phyloP scores from a whole-genome alignment of 2,888 invertebrate genomes.

The Serrognathus titanus region DNA sequence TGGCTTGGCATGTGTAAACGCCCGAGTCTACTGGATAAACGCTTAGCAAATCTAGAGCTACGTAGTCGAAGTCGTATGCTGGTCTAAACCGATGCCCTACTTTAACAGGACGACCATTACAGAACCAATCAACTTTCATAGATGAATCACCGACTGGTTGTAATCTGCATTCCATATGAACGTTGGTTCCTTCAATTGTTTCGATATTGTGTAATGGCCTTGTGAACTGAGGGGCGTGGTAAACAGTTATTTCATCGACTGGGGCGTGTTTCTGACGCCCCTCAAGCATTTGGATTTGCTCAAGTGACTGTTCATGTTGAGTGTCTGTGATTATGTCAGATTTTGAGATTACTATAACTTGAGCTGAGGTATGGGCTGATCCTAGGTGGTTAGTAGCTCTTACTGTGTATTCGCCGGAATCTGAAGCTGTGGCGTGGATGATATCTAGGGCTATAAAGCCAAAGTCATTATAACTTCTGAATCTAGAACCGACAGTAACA shows the following conservation, averaged over 20 bases:
- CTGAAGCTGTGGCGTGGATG: conserved; percentile 87
- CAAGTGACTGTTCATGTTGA: conserved; percentile 87
- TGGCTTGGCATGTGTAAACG: conserved; percentile 91
- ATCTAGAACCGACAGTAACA: conserved; percentile 86
- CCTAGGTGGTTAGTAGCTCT: conserved; percentile 92
- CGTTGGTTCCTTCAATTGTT: conserved; percentile 85
- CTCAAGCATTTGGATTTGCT: conserved; percentile 89
- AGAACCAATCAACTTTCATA: conserved; percentile 95
- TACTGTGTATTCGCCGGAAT: conserved; percentile 93
- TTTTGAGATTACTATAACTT: conserved; percentile 79
- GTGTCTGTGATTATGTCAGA: conserved; percentile 84
- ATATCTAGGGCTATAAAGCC: conserved; percentile 97
- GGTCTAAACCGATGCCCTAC: conserved; percentile 93
- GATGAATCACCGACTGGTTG: conserved; percentile 89
- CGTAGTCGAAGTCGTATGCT: conserved; percentile 95
- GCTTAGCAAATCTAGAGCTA: conserved; percentile 91
- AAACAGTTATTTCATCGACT: conserved; percentile 77
- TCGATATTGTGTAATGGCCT: conserved; percentile 85
- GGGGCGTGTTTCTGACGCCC: conserved; percentile 69
- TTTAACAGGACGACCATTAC: conserved; percentile 88
- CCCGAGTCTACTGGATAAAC: conserved; percentile 98
- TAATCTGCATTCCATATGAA: conserved; percentile 86
- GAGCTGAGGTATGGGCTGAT: conserved; percentile 86
- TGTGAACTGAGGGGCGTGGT: conserved; percentile 85
- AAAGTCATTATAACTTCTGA: conserved; percentile 94